phyloP scores from a whole-genome alignment of 2,888 invertebrate genomes.

The Drymonia ruficornis region DNA sequence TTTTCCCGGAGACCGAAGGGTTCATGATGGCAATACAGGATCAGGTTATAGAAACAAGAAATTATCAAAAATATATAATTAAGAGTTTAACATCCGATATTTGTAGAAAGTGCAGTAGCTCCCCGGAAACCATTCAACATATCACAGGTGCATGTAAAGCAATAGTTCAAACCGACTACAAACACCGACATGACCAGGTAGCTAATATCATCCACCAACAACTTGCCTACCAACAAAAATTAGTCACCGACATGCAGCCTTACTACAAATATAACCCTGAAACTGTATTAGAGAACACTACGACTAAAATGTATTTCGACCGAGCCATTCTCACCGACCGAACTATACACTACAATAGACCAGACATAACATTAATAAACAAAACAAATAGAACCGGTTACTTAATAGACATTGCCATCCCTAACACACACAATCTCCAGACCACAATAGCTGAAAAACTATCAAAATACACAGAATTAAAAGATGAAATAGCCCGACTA shows the following conservation, averaged over 20 bases:
- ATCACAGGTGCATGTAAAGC: conserved; percentile 8
- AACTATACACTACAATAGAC: conserved; percentile 16
- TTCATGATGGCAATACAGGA: conserved; percentile 19
- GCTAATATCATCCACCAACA: neutral
- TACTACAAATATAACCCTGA: conserved; percentile 18
- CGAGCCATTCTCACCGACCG: no score
- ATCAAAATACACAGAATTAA: conserved; percentile 12
- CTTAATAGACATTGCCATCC: conserved; percentile 19
- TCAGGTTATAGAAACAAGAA: conserved; percentile 9
- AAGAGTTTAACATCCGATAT: neutral
- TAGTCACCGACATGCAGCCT: conserved; percentile 4
- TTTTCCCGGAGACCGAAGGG: conserved; percentile 22
- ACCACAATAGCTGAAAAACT: conserved; percentile 22
- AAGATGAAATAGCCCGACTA: no score
- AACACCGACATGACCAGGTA: neutral
- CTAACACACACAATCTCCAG: no score
- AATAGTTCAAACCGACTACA: neutral
- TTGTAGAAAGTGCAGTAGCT: conserved; percentile 4
- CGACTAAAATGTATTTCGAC: conserved; percentile 11
- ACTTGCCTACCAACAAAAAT: neutral
- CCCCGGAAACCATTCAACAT: conserved; percentile 8
- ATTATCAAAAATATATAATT: conserved; percentile 9
- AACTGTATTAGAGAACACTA: conserved; percentile 10
- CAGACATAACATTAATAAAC: conserved; percentile 17
- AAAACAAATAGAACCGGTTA: conserved; percentile 15